Percentiles rank a stretch among this genome's conserved stretches.
Evolutionary conservation across 2,888 invertebrate genomes (phyloP).

Genomic region (Digitonthophagus gazella): DNA sequence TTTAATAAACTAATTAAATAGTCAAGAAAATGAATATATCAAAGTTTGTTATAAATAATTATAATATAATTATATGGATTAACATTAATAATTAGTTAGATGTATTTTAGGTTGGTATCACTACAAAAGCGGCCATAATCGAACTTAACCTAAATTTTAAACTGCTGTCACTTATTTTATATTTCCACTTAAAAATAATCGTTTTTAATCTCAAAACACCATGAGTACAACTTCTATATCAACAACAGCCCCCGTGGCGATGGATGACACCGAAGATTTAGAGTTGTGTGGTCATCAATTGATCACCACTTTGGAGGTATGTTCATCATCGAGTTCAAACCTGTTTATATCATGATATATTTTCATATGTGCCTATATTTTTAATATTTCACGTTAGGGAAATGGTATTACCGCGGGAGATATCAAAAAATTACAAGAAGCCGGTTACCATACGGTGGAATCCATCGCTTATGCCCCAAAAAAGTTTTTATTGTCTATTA

Average conservation of each 20-base stretch:
- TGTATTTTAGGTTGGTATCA: no score
- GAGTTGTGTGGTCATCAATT: slow-evolving; percentile 72
- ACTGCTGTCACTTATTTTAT: background rate
- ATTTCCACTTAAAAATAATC: background rate
- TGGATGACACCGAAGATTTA: slow-evolving; percentile 54
- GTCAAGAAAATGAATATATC: no score
- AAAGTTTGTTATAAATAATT: no score
- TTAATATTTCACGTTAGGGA: slow-evolving; percentile 58
- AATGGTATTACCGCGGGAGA: slow-evolving; percentile 89
- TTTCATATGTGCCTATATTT: slow-evolving; percentile 23
- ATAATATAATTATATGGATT: no score
- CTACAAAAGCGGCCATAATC: no score
- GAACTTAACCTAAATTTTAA: background rate
- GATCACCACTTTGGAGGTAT: slow-evolving; percentile 71
- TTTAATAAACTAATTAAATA: no score
- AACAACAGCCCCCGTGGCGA: slow-evolving; percentile 4
- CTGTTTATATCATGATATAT: background rate
- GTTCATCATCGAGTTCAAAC: slow-evolving; percentile 18
- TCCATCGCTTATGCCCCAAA: slow-evolving; percentile 93
- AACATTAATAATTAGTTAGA: no score
- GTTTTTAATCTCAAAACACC: background rate
- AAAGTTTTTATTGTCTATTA: slow-evolving; percentile 81
- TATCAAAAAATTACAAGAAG: slow-evolving; percentile 89
- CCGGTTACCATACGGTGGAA: slow-evolving; percentile 93
- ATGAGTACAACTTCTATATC: slow-evolving; percentile 27